A percentile compares a stretch with the other conserved stretches of the same genome.
phyloP scores from a whole-genome alignment of 2,797 vertebrate species.

The Acestrorhynchus altus region DNA sequence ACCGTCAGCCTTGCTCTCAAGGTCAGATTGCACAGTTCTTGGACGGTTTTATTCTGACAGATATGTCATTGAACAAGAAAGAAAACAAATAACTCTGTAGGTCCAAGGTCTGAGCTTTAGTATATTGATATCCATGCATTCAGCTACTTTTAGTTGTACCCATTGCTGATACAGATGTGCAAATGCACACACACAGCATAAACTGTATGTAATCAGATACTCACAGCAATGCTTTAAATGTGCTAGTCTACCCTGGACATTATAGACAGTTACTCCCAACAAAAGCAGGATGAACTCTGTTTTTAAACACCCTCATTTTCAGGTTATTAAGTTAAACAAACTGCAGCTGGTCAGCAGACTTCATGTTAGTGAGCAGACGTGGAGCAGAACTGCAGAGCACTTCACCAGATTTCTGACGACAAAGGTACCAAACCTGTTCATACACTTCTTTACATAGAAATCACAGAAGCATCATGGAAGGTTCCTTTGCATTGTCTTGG shows the following conservation, averaged over 20 bases:
- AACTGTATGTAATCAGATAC: too few species aligned
- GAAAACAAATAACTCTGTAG: too few species aligned
- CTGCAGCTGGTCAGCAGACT: slow-evolving; percentile 79
- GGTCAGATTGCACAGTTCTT: slow-evolving; percentile 66
- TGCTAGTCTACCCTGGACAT: too few species aligned
- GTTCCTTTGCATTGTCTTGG: neutral
- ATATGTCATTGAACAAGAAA: too few species aligned
- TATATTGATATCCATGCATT: too few species aligned
- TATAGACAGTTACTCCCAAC: too few species aligned
- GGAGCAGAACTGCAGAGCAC: slow-evolving; percentile 79
- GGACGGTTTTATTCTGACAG: neutral
- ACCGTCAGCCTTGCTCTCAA: slow-evolving; percentile 83
- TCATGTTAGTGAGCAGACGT: slow-evolving; percentile 78
- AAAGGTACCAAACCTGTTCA: slow-evolving; percentile 73
- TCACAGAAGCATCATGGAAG: neutral
- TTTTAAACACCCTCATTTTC: slow-evolving; percentile 36
- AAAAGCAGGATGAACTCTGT: too few species aligned
- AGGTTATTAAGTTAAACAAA: slow-evolving; percentile 85
- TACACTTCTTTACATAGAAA: neutral
- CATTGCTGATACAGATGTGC: too few species aligned
- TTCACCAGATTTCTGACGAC: slow-evolving; percentile 75
- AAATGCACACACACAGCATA: too few species aligned
- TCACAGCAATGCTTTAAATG: too few species aligned
- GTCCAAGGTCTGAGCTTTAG: too few species aligned
- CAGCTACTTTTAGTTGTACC: too few species aligned